phyloP scores from a whole-genome alignment of 2,888 invertebrate species.

The Lithodes maja region DNA sequence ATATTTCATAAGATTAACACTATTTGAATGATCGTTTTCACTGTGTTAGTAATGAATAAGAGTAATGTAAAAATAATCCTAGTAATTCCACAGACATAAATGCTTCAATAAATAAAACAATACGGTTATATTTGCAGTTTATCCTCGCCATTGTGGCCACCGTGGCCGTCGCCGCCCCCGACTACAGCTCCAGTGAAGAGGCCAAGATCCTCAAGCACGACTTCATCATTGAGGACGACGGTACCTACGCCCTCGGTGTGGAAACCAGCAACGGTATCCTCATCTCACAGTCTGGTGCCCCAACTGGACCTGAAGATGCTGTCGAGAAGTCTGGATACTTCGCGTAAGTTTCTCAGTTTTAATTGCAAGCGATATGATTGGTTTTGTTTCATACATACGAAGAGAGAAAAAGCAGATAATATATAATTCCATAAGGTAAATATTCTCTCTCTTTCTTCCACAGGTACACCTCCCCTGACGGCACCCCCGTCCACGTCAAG shows the following conservation, averaged over 20 bases:
- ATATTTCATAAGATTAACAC: too few species aligned
- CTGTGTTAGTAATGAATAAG: too few species aligned
- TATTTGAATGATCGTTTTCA: too few species aligned
- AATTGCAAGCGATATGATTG: too few species aligned
- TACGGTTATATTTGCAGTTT: constrained; percentile 1
- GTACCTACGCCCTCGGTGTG: constrained; percentile 26
- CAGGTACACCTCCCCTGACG: constrained; percentile 5
- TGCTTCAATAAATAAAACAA: too few species aligned
- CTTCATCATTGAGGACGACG: constrained; percentile 23
- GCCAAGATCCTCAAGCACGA: constrained; percentile 18
- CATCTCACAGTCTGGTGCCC: constrained; percentile 41
- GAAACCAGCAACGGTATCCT: constrained; percentile 63
- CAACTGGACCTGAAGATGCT: constrained; percentile 26
- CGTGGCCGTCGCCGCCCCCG: constrained; percentile 53
- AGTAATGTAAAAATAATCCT: too few species aligned
- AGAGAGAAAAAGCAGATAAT: too few species aligned
- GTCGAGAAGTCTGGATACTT: constrained; percentile 1
- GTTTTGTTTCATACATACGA: too few species aligned
- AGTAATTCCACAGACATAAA: too few species aligned
- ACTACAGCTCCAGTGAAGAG: constrained; percentile 25
- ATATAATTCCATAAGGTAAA: background rate
- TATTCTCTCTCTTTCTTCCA: background rate
- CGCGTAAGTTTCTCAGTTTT: background rate
- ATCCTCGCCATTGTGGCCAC: constrained; percentile 39
- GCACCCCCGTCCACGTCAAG: constrained; percentile 10